These are phyloP conservation scores for Seriola aureovittata DNA, from an alignment of 2,113 vertebrate genomes.

Conservation along the genomic window DNA sequence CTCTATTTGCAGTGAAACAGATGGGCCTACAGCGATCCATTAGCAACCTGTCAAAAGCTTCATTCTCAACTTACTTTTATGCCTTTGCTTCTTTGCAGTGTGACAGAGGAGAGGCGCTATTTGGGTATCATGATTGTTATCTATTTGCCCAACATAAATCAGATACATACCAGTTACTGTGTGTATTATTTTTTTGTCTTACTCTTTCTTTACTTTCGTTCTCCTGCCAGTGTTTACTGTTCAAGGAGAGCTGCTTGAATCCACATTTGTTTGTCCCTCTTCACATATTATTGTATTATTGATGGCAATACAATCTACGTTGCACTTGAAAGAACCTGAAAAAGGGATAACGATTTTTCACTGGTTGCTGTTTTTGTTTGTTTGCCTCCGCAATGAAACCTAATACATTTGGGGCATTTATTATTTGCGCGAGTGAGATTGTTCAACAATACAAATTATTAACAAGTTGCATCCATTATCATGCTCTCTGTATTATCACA, in stretches of 20 bases:
- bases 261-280: conserved; percentile 64
- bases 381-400: conserved; percentile 49
- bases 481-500: conserved; percentile 36
- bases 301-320: conserved; percentile 50
- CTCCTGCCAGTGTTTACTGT: conserved; percentile 72
- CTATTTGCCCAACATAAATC: conserved; percentile 80
- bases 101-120: conserved; percentile 75
- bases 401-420: conserved; percentile 67
- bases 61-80: conserved; percentile 87
- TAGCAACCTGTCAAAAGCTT: conserved; percentile 89
- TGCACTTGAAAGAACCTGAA: conserved; percentile 67
- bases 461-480: conserved; percentile 59
- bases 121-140: conserved; percentile 81
- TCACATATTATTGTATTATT: conserved; percentile 76
- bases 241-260: conserved; percentile 67
- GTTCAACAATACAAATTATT: conserved; percentile 77
- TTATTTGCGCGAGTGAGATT: conserved; percentile 52
- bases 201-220: conserved; percentile 51
- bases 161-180: conserved; percentile 76
- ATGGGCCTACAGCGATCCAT: conserved; percentile 90
- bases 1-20: conserved; percentile 88
- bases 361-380: conserved; percentile 68
- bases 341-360: conserved; percentile 64
- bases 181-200: conserved; percentile 47
- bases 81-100: conserved; percentile 83